These are phyloP conservation scores for Cephus runcator DNA, from an alignment of 2,888 invertebrate genomes.

Conservation along the genomic window DNA sequence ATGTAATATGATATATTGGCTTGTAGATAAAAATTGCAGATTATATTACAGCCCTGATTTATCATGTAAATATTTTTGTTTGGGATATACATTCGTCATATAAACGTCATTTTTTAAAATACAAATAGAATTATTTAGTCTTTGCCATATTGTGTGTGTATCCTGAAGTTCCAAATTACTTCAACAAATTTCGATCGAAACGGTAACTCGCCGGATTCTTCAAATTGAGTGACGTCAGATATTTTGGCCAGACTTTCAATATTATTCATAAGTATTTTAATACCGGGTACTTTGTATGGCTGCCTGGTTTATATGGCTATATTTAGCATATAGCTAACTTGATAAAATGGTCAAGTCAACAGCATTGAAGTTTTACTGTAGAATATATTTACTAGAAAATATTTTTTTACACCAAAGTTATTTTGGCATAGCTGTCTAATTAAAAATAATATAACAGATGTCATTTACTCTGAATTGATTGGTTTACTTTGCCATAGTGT, in stretches of 20 bases:
- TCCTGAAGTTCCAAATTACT: not conserved
- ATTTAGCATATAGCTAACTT: not conserved
- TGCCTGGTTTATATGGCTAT: not conserved
- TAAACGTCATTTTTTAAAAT: not conserved
- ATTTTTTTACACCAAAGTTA: not conserved
- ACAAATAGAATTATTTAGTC: not conserved
- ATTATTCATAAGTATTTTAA: not conserved
- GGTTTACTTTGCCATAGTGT: too few species aligned
- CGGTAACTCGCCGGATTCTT: not conserved
- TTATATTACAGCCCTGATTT: not conserved
- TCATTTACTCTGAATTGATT: not conserved
- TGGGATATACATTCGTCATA: not conserved
- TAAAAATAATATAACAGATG: not conserved
- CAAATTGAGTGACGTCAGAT: not conserved
- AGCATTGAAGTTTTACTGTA: too few species aligned
- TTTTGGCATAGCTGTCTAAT: not conserved
- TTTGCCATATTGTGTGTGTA: not conserved
- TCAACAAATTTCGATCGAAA: not conserved
- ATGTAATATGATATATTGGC: not conserved
- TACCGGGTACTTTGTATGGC: not conserved
- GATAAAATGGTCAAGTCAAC: too few species aligned
- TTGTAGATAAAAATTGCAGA: not conserved
- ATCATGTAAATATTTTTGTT: not conserved
- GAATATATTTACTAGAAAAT: not conserved
- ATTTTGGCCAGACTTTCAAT: not conserved